Conservation (phyloP, 2,888 invertebrate species). For the Patella pellucida region DNA sequence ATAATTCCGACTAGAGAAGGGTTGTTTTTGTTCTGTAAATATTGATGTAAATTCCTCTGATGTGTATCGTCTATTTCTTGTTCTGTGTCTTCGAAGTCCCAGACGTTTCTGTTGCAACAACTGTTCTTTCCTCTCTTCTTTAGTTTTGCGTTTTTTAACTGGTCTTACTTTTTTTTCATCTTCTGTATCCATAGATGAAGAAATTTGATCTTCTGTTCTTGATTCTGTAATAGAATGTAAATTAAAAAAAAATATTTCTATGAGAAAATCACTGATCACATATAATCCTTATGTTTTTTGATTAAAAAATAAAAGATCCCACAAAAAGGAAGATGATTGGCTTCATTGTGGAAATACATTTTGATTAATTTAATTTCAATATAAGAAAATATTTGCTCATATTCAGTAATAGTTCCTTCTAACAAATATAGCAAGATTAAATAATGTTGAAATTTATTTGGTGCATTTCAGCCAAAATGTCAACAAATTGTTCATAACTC, state of each 20-base stretch:
- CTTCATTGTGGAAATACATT: no score
- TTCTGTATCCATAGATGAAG: neutral
- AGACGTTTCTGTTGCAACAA: slow-evolving; percentile 64
- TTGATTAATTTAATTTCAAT: no score
- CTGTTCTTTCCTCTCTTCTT: slow-evolving; percentile 65
- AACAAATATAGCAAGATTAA: no score
- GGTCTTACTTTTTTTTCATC: neutral
- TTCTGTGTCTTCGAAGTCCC: slow-evolving; percentile 66
- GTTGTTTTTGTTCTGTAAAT: slow-evolving; percentile 56
- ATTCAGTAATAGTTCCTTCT: no score
- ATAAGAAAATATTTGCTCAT: no score
- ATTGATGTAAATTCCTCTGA: slow-evolving; percentile 71
- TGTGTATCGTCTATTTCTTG: slow-evolving; percentile 67
- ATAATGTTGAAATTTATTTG: no score
- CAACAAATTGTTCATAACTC: no score
- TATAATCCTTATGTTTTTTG: neutral
- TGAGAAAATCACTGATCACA: neutral
- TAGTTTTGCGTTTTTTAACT: slow-evolving; percentile 51
- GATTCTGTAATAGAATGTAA: neutral
- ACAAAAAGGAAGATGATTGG: no score
- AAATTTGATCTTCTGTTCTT: neutral
- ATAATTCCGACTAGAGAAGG: slow-evolving; percentile 47
- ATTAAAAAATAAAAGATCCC: no score
- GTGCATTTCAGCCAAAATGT: no score
- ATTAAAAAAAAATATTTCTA: neutral